Percentiles rank a stretch among this genome's conserved stretches.
Conservation (phyloP, 2,797 vertebrate genomes). For the Callimico goeldii region DNA sequence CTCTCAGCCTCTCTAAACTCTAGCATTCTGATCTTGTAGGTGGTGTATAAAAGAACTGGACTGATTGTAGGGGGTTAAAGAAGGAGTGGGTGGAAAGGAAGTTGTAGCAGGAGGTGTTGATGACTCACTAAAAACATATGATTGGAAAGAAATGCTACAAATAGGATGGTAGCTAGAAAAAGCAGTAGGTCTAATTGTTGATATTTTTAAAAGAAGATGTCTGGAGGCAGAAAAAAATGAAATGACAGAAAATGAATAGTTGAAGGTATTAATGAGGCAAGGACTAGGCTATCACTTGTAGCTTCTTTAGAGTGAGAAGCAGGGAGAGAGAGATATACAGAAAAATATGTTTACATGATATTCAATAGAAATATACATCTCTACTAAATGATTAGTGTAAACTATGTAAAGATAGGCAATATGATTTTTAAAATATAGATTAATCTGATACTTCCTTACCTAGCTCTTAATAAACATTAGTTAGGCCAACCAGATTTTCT, state of each 20-base stretch:
- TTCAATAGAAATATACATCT: not conserved
- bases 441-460: not conserved
- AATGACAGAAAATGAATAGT: not conserved
- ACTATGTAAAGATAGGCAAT: not conserved
- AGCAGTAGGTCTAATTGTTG: not conserved
- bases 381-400: not conserved
- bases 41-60: not conserved
- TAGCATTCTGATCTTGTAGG: not conserved
- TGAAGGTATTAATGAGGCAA: not conserved
- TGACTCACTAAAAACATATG: not conserved
- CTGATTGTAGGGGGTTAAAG: not conserved
- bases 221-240: not conserved
- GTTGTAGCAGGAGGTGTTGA: conserved; percentile 8
- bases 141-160: conserved; percentile 21
- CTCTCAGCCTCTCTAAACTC: not conserved
- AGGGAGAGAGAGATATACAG: not conserved
- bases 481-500: not conserved
- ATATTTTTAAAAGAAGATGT: not conserved
- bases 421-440: not conserved
- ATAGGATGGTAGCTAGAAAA: not conserved
- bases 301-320: not conserved
- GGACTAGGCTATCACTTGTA: not conserved
- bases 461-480: not conserved
- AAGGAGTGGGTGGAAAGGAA: conserved; percentile 11
- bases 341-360: not conserved